Conservation (phyloP, 2,888 invertebrate genomes). For the Salpingus planirostris region DNA sequence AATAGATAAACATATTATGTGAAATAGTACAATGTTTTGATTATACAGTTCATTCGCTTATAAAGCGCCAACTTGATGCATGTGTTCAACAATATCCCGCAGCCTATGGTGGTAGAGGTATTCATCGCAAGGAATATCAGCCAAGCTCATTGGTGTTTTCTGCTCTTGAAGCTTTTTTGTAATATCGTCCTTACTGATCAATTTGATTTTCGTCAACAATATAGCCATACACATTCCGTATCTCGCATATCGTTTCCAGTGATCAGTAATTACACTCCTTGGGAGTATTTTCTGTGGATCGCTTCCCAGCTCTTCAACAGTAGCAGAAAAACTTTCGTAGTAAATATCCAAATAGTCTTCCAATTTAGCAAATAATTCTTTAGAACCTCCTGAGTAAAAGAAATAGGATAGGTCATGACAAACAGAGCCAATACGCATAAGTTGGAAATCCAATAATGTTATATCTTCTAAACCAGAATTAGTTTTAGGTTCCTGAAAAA, state of each 20-base stretch:
- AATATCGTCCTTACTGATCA: not conserved
- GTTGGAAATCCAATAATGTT: constrained; percentile 16
- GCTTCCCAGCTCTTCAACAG: constrained; percentile 12
- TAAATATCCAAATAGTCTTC: constrained; percentile 15
- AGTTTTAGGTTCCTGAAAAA: not conserved
- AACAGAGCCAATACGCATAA: constrained; percentile 12
- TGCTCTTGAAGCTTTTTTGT: too few relatives aligned
- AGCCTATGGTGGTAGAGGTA: too few relatives aligned
- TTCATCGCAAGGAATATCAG: too few relatives aligned
- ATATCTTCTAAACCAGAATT: too few relatives aligned
- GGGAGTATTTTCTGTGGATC: constrained; percentile 13
- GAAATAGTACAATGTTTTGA: too few relatives aligned
- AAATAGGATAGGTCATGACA: constrained; percentile 18
- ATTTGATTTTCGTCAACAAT: constrained; percentile 7
- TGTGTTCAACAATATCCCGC: too few relatives aligned
- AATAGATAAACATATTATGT: constrained; percentile 4
- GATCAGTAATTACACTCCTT: constrained; percentile 6
- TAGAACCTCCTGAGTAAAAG: constrained; percentile 14
- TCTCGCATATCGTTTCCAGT: constrained; percentile 10
- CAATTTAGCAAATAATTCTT: constrained; percentile 10
- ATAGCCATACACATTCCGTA: constrained; percentile 11
- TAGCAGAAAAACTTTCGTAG: constrained; percentile 11
- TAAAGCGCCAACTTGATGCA: too few relatives aligned
- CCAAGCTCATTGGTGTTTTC: too few relatives aligned
- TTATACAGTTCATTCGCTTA: too few relatives aligned